Percentiles rank a stretch among this genome's conserved stretches.
These are phyloP conservation scores for Marronus borbonicus DNA, from an alignment of 2,888 invertebrate species.

Conservation along the genomic window DNA sequence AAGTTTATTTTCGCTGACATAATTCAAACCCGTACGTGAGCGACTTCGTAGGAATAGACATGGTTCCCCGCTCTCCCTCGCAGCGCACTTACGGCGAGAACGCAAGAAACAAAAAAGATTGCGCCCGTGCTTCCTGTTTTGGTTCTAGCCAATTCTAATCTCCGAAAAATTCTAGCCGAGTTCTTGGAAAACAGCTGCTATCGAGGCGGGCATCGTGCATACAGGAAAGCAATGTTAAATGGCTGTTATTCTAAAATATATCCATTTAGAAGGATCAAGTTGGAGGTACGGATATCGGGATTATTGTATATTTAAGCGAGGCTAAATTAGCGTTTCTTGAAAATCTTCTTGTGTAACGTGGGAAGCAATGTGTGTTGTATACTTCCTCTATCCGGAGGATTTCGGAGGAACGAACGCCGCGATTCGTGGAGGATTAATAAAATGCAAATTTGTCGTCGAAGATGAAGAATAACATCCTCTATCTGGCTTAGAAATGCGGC, in stretches of 20 bases:
- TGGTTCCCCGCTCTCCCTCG: no score
- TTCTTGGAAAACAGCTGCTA: slow-evolving; percentile 4
- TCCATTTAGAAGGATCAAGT: slow-evolving; percentile 2
- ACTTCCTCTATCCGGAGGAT: background rate
- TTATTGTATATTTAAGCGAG: background rate
- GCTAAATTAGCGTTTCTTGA: slow-evolving; percentile 16
- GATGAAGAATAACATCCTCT: slow-evolving; percentile 4
- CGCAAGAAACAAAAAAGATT: slow-evolving; percentile 2
- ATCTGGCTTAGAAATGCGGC: background rate
- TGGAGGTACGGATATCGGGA: slow-evolving; percentile 10
- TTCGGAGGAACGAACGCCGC: background rate
- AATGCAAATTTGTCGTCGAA: background rate
- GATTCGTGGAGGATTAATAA: background rate
- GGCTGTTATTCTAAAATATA: slow-evolving; percentile 11
- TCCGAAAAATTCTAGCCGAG: background rate
- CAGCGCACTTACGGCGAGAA: no score
- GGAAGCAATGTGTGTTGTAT: background rate
- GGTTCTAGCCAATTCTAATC: slow-evolving; percentile 3
- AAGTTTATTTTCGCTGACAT: slow-evolving; percentile 17
- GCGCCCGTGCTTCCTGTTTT: slow-evolving; percentile 6
- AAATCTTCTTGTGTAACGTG: slow-evolving; percentile 14
- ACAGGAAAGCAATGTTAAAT: slow-evolving; percentile 1
- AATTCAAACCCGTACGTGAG: slow-evolving; percentile 1
- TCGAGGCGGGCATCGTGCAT: background rate
- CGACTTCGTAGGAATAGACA: background rate